Evolutionary conservation across 2,888 invertebrate species (phyloP).

Genomic region (Clunio marinus): DNA sequence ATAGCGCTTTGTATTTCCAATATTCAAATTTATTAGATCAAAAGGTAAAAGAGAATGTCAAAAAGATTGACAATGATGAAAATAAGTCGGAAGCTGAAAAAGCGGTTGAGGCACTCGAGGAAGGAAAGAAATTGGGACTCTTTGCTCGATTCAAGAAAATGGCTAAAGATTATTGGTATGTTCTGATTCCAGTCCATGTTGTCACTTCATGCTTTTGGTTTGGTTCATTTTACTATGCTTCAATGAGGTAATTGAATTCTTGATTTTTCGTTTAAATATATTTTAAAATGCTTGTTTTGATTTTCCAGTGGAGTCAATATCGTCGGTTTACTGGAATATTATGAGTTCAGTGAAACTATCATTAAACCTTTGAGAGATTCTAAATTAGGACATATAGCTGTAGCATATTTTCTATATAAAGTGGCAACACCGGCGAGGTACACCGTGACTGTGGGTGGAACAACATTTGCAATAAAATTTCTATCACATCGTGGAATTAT

Average conservation of each 20-base stretch:
- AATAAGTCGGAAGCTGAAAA: background rate
- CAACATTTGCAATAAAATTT: conserved; percentile 78
- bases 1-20: background rate
- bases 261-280: too few species aligned
- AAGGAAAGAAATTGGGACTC: conserved; percentile 56
- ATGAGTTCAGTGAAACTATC: conserved; percentile 74
- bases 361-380: conserved; percentile 72
- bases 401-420: conserved; percentile 91
- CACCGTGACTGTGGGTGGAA: conserved; percentile 86
- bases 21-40: conserved; percentile 26
- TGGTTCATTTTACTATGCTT: conserved; percentile 78
- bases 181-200: conserved; percentile 87
- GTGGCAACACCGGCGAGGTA: conserved; percentile 85
- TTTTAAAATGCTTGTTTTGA: conserved; percentile 21
- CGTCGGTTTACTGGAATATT: conserved; percentile 66
- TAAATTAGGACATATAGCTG: conserved; percentile 81
- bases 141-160: conserved; percentile 83
- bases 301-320: conserved; percentile 85
- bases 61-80: conserved; percentile 3
- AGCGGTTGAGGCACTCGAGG: conserved; percentile 1
- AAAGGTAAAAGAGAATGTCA: conserved; percentile 21
- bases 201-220: conserved; percentile 86
- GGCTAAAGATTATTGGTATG: conserved; percentile 96
- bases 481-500: conserved; percentile 76
- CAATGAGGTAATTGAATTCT: conserved; percentile 65